Conservation (phyloP, 2,888 invertebrate species). For the Drosophila mettleri region DNA sequence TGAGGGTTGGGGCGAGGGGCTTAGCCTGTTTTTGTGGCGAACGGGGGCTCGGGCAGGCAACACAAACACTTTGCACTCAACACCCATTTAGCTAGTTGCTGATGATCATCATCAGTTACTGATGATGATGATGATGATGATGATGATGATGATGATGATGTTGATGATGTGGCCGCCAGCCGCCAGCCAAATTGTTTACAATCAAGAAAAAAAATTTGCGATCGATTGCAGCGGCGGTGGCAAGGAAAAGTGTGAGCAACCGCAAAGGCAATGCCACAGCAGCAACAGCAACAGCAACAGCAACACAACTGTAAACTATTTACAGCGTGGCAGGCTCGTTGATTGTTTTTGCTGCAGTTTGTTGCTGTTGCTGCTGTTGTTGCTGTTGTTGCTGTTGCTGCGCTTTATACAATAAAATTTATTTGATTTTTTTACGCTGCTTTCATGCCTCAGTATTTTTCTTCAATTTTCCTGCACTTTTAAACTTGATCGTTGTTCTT, state of each 20-base stretch:
- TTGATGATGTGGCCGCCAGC: conserved; percentile 67
- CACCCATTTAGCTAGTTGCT: conserved; percentile 73
- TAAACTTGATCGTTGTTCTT: conserved; percentile 60
- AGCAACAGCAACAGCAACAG: conserved; percentile 25
- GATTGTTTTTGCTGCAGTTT: conserved; percentile 70
- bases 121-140: conserved; percentile 48
- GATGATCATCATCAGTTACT: conserved; percentile 38
- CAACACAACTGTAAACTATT: conserved; percentile 73
- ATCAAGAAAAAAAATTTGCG: conserved; percentile 67
- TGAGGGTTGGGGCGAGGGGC: not conserved
- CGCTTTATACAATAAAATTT: conserved; percentile 78
- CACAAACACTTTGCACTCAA: conserved; percentile 78
- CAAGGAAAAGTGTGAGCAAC: conserved; percentile 67
- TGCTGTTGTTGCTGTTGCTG: conserved; percentile 42
- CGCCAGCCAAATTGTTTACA: conserved; percentile 78
- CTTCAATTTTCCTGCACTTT: conserved; percentile 78
- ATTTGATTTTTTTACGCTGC: conserved; percentile 77
- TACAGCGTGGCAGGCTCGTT: conserved; percentile 69
- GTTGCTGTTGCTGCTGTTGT: conserved; percentile 22
- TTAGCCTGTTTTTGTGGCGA: not conserved
- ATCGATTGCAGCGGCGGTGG: conserved; percentile 68
- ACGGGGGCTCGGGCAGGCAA: conserved; percentile 22
- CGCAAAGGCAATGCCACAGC: conserved; percentile 55
- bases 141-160: conserved; percentile 54
- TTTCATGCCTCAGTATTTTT: conserved; percentile 76